Percentiles rank a stretch among this genome's conserved stretches.
Conservation (phyloP, 1,140 invertebrate species). For the Planococcus citri region DNA sequence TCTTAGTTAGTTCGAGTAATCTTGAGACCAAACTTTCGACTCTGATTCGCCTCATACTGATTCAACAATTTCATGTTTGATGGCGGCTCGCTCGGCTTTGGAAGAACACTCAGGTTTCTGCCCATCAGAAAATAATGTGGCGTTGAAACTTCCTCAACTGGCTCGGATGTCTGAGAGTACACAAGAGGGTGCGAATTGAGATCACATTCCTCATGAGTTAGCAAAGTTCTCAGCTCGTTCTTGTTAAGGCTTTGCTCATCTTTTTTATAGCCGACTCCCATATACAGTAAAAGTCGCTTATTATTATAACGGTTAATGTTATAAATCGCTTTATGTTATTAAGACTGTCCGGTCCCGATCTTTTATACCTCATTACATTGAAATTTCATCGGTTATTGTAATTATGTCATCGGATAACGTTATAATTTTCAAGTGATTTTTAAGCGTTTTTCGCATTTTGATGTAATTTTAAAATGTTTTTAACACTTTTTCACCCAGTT, state of each 20-base stretch:
- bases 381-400: too few relatives aligned
- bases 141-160: slow-evolving; percentile 30
- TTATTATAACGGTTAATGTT: too few relatives aligned
- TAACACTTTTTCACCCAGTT: too few relatives aligned
- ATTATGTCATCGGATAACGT: too few relatives aligned
- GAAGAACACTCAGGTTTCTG: slow-evolving; percentile 21
- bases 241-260: slow-evolving; percentile 26
- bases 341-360: too few relatives aligned
- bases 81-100: not conserved
- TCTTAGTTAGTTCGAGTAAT: not conserved
- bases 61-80: not conserved
- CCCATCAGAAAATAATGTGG: slow-evolving; percentile 30
- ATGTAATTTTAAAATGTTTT: too few relatives aligned
- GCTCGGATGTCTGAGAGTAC: not conserved
- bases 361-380: too few relatives aligned
- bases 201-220: slow-evolving; percentile 31
- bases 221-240: slow-evolving; percentile 29
- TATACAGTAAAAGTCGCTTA: too few relatives aligned
- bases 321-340: too few relatives aligned
- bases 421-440: too few relatives aligned
- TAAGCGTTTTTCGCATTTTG: too few relatives aligned
- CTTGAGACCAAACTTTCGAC: not conserved
- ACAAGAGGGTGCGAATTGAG: slow-evolving; percentile 35
- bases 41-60: slow-evolving; percentile 24
- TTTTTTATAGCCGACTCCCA: slow-evolving; percentile 31